phyloP scores from a whole-genome alignment of 2,797 vertebrate species.

The Schizopygopsis malacanthus region DNA sequence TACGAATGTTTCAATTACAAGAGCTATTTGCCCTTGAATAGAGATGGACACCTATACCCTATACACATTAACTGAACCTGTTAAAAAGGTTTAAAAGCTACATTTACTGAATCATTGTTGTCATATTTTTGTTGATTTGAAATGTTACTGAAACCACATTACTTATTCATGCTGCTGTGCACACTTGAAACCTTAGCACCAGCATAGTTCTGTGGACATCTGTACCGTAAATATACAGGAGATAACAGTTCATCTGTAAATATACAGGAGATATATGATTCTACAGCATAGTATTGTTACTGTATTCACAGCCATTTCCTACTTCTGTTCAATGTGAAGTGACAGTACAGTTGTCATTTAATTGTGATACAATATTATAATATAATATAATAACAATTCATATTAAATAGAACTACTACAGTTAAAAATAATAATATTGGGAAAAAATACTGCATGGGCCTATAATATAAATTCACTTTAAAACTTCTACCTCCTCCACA shows the following conservation, averaged over 20 bases:
- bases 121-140: slow-evolving; percentile 16
- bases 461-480: neutral
- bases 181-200: neutral
- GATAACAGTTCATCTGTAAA: neutral
- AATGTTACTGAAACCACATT: slow-evolving; percentile 5
- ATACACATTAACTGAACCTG: neutral
- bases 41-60: neutral
- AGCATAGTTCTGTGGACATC: neutral
- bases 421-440: neutral
- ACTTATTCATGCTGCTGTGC: neutral
- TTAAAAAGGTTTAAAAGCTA: neutral
- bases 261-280: neutral
- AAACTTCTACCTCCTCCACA: neutral
- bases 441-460: neutral
- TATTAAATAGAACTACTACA: neutral
- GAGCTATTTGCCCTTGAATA: neutral
- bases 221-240: neutral
- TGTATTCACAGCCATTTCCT: neutral
- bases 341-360: neutral
- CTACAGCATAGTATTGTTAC: neutral
- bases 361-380: neutral
- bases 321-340: neutral
- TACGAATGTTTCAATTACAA: neutral
- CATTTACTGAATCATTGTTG: neutral
- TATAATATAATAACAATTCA: neutral